Percentiles rank a stretch among this genome's conserved stretches.
phyloP scores from a whole-genome alignment of 2,797 vertebrate genomes.

The Mionectes olivaceus region DNA sequence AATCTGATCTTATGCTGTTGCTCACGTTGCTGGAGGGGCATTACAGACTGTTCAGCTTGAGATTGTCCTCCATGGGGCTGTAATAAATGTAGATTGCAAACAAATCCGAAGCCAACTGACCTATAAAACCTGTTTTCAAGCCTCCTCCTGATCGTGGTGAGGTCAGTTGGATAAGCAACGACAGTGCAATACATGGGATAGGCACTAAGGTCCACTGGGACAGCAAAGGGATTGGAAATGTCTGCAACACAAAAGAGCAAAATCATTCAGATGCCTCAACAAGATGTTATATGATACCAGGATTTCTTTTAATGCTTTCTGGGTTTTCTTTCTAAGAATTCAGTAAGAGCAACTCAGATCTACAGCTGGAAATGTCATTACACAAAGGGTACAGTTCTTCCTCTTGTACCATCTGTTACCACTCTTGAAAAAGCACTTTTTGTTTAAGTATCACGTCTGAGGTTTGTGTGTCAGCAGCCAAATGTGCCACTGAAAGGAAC shows the following conservation, averaged over 20 bases:
- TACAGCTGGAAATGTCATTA: not conserved
- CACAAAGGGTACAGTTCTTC: not conserved
- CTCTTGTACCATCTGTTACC: not conserved
- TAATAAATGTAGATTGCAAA: not conserved
- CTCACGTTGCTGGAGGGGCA: not conserved
- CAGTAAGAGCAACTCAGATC: not conserved
- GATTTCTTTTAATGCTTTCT: not conserved
- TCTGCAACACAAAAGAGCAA: slow-evolving; percentile 80
- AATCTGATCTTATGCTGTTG: not conserved
- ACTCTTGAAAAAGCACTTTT: not conserved
- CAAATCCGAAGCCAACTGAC: slow-evolving; percentile 69
- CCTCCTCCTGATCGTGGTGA: slow-evolving; percentile 91
- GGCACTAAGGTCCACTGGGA: slow-evolving; percentile 92
- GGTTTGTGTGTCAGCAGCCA: not conserved
- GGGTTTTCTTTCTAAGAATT: not conserved
- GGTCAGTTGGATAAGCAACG: slow-evolving; percentile 95
- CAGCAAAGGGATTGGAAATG: slow-evolving; percentile 91
- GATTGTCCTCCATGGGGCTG: not conserved
- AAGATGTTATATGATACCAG: not conserved
- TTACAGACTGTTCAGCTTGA: not conserved
- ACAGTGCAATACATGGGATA: slow-evolving; percentile 97
- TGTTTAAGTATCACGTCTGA: not conserved
- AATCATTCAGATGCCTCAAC: not conserved
- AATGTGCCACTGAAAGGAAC: not conserved
- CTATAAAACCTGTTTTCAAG: slow-evolving; percentile 97